These are phyloP conservation scores for Babyrousa celebensis DNA, from an alignment of 2,797 vertebrate genomes.

Conservation along the genomic window DNA sequence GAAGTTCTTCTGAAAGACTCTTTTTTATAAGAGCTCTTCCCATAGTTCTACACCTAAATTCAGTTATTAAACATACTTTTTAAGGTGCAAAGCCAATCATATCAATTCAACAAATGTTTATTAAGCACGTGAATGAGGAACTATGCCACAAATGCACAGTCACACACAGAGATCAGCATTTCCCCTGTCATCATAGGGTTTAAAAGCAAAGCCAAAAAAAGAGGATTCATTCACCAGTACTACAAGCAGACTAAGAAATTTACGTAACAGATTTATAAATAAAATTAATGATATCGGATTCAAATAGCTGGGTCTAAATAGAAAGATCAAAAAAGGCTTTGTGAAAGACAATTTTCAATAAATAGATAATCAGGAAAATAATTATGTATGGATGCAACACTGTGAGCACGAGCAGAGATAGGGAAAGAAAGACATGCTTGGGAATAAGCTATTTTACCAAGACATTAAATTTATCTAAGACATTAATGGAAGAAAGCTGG, in stretches of 20 bases:
- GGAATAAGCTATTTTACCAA: background rate
- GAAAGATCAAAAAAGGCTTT: slow-evolving; percentile 7
- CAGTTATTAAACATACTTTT: slow-evolving; percentile 9
- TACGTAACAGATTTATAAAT: background rate
- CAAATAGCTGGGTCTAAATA: slow-evolving; percentile 14
- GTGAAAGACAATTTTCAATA: background rate
- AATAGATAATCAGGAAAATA: background rate
- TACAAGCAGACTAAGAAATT: background rate
- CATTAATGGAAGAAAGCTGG: background rate
- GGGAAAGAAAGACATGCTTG: background rate
- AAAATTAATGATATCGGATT: slow-evolving; percentile 32
- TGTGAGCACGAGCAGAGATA: background rate
- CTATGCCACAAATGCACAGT: background rate
- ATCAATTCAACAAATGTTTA: slow-evolving; percentile 49
- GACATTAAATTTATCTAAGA: background rate
- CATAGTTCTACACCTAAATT: background rate
- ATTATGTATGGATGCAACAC: background rate
- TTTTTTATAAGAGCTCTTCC: background rate
- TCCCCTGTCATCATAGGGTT: background rate
- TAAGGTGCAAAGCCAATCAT: background rate
- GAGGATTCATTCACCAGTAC: background rate
- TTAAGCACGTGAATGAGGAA: background rate
- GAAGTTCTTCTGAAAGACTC: slow-evolving; percentile 40
- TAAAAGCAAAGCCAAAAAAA: slow-evolving; percentile 29
- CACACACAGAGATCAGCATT: background rate